Base-by-base conservation (phyloP, 2,797 vertebrate genomes). In the Meda fulgida region DNA sequence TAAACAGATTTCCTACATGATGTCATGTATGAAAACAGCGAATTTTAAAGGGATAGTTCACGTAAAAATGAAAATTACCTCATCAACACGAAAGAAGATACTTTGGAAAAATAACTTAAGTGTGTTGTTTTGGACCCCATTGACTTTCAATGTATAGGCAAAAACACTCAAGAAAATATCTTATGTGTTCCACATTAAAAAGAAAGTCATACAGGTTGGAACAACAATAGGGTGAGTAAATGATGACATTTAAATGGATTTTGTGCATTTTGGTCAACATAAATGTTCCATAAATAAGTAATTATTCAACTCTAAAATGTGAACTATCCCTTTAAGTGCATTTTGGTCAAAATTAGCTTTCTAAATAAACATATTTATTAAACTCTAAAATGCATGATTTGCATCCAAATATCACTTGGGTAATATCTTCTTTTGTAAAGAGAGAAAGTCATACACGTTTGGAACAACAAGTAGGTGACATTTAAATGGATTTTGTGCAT, bases 351-450 rank as follows among this genome's bases (percentile, higher is more conserved):
- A 48, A 34, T 79, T 13, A 26, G 7, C 23, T 40, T 66, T 36
- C 8, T 23, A 14, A 23, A 67, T 46, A 78, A 34, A 65, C 31
- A 2, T 14, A 43, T 38, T 86, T 75, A 29, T 87, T 85, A 85
- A 89, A 84, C 90, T 86, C 81, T 89, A 76, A 88, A 83, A 85
- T 86, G 34, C 70, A 80, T n/a, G 58, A 75, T 82, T 55, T 84
- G 78, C 58, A 51, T 82, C 60, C 79, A 79, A 72, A 71, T n/a
- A 89, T 31, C 40, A 18, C n/a, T 73, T 13, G 13, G 10, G 7
- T 6, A 78, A 65, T 78, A 23, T 78, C 9, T 60, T 26, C 14
- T 43, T 43, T 65, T 79, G 10, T 48, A 16, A 65, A 65, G 14
- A 31, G 60, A 65, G 60, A 65, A 65, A 65, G 60, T 55, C 31